phyloP scores from a whole-genome alignment of 2,888 invertebrate genomes.

The Dioctria rufipes region DNA sequence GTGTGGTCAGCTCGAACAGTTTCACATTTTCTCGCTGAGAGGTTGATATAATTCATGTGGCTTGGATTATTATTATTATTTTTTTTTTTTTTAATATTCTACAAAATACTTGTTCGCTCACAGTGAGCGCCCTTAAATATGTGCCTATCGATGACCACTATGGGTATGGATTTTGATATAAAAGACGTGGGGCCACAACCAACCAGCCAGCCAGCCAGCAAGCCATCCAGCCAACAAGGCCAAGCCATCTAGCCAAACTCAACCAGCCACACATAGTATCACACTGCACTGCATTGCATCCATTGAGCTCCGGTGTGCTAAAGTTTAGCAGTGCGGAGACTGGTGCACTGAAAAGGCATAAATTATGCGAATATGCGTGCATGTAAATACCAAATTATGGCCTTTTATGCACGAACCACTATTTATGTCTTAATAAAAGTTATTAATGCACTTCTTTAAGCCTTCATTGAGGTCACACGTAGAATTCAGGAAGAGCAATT shows the following conservation, averaged over 20 bases:
- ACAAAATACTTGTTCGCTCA: conserved; percentile 38
- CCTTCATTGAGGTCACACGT: conserved; percentile 45
- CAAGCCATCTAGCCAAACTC: not conserved
- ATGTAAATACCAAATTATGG: conserved; percentile 63
- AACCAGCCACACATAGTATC: conserved; percentile 21
- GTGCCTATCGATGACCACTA: conserved; percentile 49
- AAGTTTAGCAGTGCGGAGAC: conserved; percentile 28
- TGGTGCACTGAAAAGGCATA: conserved; percentile 56
- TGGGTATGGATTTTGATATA: not conserved
- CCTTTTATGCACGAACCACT: conserved; percentile 63
- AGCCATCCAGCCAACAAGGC: not conserved
- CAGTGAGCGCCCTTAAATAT: conserved; percentile 44
- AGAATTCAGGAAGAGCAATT: conserved; percentile 24
- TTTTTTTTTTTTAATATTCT: not conserved
- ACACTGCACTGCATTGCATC: not conserved
- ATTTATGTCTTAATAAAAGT: conserved; percentile 65
- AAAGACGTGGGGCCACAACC: not conserved
- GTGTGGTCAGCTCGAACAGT: conserved; percentile 54
- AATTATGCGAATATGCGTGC: conserved; percentile 62
- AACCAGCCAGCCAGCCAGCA: not conserved
- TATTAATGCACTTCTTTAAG: conserved; percentile 60
- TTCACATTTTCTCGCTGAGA: conserved; percentile 57
- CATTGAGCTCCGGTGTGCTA: not conserved
- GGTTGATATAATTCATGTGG: conserved; percentile 49
- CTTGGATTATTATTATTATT: too few relatives aligned